Base-by-base conservation (phyloP, 2,888 invertebrate genomes). In the Podabrus alpinus region DNA sequence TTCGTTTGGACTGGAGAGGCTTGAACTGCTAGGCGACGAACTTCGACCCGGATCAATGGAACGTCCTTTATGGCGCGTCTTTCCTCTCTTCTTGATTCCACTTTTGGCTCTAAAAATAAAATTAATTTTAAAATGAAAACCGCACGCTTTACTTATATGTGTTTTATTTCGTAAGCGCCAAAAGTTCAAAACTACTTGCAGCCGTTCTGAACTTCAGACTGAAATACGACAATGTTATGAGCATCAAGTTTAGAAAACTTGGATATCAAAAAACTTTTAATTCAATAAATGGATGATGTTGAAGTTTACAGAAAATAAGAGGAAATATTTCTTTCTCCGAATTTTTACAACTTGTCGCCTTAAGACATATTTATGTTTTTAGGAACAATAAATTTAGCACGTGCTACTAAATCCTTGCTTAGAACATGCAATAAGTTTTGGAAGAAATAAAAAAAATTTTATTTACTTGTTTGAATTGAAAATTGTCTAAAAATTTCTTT, bases 1-100 rank as follows among this genome's bases (percentile, higher is more conserved):
- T 88, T 97, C 97, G 85, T 96, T 96, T 4, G 97, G 97, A 78
- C 95, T 96, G 68, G 96, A 96, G 59, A 96, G 90, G 78, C 95
- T 96, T 17, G 96, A 96, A 77, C 95, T 95, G 82, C 95, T 95
- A 16, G 93, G 94, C 1, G 91, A 91, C 15, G 86, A 90, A 86
- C 88, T 89, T 67, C 90, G 80, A 72, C 91, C 87, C 3, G 93
- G 92, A 84, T 93, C 93, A 72, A 92, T 92, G 79, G 92, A 92
- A 79, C 92, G 91, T 77, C 92, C 90, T 83, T 89, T 91, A 81
- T 88, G 88, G 70, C 87, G 85, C 74, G 85, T 86, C 66, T 88
- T 86, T 2, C 89, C 89, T 73, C 89, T 87, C 82, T 89, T 90
- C 76, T 89, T 87, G 78, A 88, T 86, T 73, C 87, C 87, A 73